Evolutionary conservation across 2,797 vertebrate species (phyloP).

Genomic region (Sebastolobus alascanus): DNA sequence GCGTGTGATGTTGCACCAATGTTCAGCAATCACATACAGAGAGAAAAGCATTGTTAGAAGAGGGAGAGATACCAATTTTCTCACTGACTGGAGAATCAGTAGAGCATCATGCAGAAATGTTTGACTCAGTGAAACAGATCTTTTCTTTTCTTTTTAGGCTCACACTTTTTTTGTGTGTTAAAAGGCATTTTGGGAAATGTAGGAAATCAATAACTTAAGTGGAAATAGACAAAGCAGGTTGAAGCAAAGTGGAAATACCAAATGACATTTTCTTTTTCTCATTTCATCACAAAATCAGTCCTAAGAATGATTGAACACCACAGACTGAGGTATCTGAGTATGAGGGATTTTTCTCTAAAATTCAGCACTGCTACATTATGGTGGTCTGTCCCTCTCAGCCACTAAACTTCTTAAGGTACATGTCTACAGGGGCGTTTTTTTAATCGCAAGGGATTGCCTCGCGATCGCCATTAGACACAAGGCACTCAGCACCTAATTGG

Average conservation of each 20-base stretch:
- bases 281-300: slow-evolving; percentile 17
- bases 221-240: slow-evolving; percentile 25
- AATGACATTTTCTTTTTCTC: background rate
- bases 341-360: background rate
- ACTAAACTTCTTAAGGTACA: background rate
- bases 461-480: too few relatives aligned
- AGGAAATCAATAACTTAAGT: slow-evolving; percentile 47
- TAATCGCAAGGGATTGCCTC: too few relatives aligned
- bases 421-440: too few relatives aligned
- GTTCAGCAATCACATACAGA: slow-evolving; percentile 48
- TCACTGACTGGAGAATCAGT: slow-evolving; percentile 29
- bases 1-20: slow-evolving; percentile 52
- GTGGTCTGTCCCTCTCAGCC: background rate
- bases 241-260: slow-evolving; percentile 35
- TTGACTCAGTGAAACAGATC: slow-evolving; percentile 45
- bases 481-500: too few relatives aligned
- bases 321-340: slow-evolving; percentile 2
- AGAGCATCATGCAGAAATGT: slow-evolving; percentile 31
- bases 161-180: slow-evolving; percentile 30
- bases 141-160: slow-evolving; percentile 16
- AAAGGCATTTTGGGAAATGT: slow-evolving; percentile 42
- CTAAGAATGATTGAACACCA: background rate
- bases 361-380: background rate
- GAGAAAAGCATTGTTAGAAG: slow-evolving; percentile 51
- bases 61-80: slow-evolving; percentile 50